phyloP scores from a whole-genome alignment of 2,797 vertebrate species.

The Rhinella marina region DNA sequence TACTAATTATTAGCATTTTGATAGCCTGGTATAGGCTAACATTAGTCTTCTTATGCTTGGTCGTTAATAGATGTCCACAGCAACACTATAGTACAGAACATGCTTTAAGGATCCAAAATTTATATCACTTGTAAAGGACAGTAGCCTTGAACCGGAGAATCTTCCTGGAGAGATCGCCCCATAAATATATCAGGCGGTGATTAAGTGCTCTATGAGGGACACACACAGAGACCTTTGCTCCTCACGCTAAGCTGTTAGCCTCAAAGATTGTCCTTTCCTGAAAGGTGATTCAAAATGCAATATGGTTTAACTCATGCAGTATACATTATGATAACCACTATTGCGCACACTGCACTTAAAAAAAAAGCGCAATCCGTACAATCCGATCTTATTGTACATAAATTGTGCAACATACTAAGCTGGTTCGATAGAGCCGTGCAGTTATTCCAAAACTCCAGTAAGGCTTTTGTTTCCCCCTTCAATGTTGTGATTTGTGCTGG shows the following conservation, averaged over 20 bases:
- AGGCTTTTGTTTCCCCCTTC: not conserved
- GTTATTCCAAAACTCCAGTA: not conserved
- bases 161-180: constrained; percentile 46
- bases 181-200: constrained; percentile 59
- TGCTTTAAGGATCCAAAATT: constrained; percentile 19
- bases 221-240: constrained; percentile 31
- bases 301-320: not conserved
- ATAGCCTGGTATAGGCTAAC: not conserved
- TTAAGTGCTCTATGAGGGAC: constrained; percentile 53
- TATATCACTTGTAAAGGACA: constrained; percentile 53
- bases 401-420: not conserved
- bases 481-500: not conserved
- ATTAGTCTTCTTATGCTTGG: not conserved
- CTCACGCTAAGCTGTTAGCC: constrained; percentile 35
- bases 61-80: constrained; percentile 8
- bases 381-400: not conserved
- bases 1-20: not conserved
- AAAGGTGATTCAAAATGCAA: constrained; percentile 38
- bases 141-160: constrained; percentile 54
- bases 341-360: not conserved
- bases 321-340: not conserved
- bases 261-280: constrained; percentile 36
- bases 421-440: not conserved
- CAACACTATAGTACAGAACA: constrained; percentile 1
- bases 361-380: too few relatives aligned